These are phyloP conservation scores for Ischnus inquisitorius DNA, from an alignment of 2,888 invertebrate genomes.

Conservation along the genomic window DNA sequence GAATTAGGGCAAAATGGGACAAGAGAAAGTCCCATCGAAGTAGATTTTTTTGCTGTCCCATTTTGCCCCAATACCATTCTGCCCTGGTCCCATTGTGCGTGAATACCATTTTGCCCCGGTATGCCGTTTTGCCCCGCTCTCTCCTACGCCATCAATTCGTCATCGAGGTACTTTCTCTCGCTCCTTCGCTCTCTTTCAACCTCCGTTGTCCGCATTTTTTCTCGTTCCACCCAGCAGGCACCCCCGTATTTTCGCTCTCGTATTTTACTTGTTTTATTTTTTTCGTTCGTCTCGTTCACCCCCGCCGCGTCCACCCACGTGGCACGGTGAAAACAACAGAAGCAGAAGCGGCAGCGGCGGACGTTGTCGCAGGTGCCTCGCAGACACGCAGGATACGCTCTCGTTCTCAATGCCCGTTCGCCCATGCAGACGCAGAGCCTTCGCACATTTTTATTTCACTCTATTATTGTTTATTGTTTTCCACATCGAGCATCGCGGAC, in stretches of 20 bases:
- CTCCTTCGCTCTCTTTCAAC: background rate
- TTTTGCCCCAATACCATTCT: no score
- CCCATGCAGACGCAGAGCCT: slow-evolving; percentile 1
- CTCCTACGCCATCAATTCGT: slow-evolving; percentile 46
- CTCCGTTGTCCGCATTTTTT: slow-evolving; percentile 20
- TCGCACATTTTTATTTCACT: slow-evolving; percentile 29
- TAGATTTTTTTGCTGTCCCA: no score
- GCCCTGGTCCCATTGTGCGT: no score
- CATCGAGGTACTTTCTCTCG: slow-evolving; percentile 20
- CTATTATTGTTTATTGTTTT: slow-evolving; percentile 26
- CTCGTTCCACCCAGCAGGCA: slow-evolving; percentile 27
- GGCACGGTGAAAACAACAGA: slow-evolving; percentile 6
- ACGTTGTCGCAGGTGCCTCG: slow-evolving; percentile 55
- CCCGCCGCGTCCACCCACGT: background rate
- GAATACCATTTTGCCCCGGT: no score
- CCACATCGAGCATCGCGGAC: background rate
- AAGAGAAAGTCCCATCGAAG: no score
- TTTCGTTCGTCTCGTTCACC: slow-evolving; percentile 18
- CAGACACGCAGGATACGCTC: slow-evolving; percentile 35
- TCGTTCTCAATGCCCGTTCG: slow-evolving; percentile 20
- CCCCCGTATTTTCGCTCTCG: slow-evolving; percentile 34
- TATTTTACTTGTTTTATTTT: slow-evolving; percentile 45
- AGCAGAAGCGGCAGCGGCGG: slow-evolving; percentile 13
- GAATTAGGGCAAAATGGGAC: no score
- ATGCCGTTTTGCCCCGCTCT: no score